These are phyloP conservation scores for Portevinia maculata DNA, from an alignment of 2,888 invertebrate genomes.

Conservation along the genomic window DNA sequence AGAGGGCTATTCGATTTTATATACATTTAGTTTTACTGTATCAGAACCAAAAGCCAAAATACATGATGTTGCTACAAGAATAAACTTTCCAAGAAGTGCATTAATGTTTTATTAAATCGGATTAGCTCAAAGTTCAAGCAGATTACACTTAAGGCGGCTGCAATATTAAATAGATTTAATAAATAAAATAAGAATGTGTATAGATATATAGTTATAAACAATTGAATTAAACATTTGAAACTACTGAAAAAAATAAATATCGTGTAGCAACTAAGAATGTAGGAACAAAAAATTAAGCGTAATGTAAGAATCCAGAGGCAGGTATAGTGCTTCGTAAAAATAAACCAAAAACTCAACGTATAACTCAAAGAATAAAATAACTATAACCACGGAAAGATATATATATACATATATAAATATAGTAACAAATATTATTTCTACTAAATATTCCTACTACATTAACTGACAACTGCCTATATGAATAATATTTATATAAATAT, in stretches of 20 bases:
- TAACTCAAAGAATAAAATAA: conserved; percentile 50
- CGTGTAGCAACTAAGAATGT: conserved; percentile 50
- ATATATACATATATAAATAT: conserved; percentile 41
- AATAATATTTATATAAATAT: conserved; percentile 54
- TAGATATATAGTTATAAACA: conserved; percentile 56
- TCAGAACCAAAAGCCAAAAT: neutral
- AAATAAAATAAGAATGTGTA: conserved; percentile 60
- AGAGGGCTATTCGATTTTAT: conserved; percentile 7
- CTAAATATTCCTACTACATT: conserved; percentile 71
- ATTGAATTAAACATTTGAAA: conserved; percentile 36
- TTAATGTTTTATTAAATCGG: conserved; percentile 1
- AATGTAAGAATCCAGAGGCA: conserved; percentile 4
- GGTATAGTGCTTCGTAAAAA: conserved; percentile 52
- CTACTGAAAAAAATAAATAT: conserved; percentile 24
- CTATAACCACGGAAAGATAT: conserved; percentile 51
- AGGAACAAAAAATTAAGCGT: conserved; percentile 35
- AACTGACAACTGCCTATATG: conserved; percentile 72
- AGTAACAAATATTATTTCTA: conserved; percentile 60
- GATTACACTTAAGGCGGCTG: conserved; percentile 32
- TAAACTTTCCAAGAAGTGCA: neutral
- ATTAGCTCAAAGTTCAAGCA: conserved; percentile 31
- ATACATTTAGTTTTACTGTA: neutral
- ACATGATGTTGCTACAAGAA: neutral
- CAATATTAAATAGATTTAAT: conserved; percentile 43
- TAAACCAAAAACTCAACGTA: conserved; percentile 54